Percentiles rank a stretch among this genome's conserved stretches.
phyloP scores from a whole-genome alignment of 2,888 invertebrate species.

The Mythimna lalbum region DNA sequence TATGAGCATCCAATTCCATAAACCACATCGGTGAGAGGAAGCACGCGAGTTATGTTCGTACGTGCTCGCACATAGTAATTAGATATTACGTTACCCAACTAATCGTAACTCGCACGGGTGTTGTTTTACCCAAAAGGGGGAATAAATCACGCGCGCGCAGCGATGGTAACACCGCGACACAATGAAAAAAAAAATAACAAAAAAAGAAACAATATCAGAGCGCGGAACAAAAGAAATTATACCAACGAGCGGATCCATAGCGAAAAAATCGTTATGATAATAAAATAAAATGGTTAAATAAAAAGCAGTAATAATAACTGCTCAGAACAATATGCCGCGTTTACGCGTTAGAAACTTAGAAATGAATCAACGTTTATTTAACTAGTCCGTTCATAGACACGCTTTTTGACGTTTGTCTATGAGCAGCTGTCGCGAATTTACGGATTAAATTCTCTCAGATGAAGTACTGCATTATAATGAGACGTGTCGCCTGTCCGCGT shows the following conservation, averaged over 20 bases:
- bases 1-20: slow-evolving; percentile 90
- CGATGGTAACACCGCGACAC: slow-evolving; percentile 83
- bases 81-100: slow-evolving; percentile 88
- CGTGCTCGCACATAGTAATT: slow-evolving; percentile 90
- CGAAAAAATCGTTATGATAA: slow-evolving; percentile 89
- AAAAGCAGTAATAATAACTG: slow-evolving; percentile 86
- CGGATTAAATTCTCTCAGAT: slow-evolving; percentile 82
- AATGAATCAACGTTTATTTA: slow-evolving; percentile 87
- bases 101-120: slow-evolving; percentile 90
- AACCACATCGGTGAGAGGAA: slow-evolving; percentile 89
- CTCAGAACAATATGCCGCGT: slow-evolving; percentile 85
- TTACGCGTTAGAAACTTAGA: slow-evolving; percentile 81
- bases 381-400: slow-evolving; percentile 80
- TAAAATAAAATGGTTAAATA: slow-evolving; percentile 88
- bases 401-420: slow-evolving; percentile 81
- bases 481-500: slow-evolving; percentile 79
- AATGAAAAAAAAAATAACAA: slow-evolving; percentile 80
- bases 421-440: slow-evolving; percentile 86
- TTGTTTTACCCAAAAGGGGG: slow-evolving; percentile 90
- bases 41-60: slow-evolving; percentile 88
- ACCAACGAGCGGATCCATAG: slow-evolving; percentile 84
- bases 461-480: slow-evolving; percentile 86
- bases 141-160: slow-evolving; percentile 86
- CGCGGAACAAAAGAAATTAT: slow-evolving; percentile 90
- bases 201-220: slow-evolving; percentile 87